Conservation (phyloP, 2,113 vertebrate genomes). For the Microtus montanus region DNA sequence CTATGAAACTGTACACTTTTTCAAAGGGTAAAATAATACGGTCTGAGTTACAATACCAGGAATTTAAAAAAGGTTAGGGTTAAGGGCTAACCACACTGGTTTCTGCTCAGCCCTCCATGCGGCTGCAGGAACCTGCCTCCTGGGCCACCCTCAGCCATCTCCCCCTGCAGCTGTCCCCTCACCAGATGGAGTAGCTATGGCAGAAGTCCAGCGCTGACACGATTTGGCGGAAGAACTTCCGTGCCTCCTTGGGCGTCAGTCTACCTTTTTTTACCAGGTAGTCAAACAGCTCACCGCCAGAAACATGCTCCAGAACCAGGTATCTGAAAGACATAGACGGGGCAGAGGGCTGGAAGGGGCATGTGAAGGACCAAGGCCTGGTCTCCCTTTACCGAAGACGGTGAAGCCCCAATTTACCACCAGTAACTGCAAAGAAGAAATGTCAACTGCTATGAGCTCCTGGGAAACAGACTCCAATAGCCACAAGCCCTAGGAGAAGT, state of each 20-base stretch:
- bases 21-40: not conserved
- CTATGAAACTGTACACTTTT: not conserved
- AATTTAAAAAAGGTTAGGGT: not conserved
- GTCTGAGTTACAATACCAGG: not conserved
- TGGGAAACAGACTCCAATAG: not conserved
- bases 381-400: not conserved
- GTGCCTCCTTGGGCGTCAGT: conserved; percentile 94
- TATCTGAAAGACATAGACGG: conserved; percentile 85
- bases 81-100: not conserved
- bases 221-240: conserved; percentile 97
- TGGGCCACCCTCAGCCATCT: not conserved
- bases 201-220: conserved; percentile 96
- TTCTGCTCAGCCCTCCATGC: not conserved
- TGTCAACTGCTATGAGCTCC: not conserved
- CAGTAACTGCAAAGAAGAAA: not conserved
- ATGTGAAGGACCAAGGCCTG: not conserved
- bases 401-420: not conserved
- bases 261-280: conserved; percentile 96
- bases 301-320: conserved; percentile 95
- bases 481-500: not conserved
- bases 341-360: conserved; percentile 61
- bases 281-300: conserved; percentile 95
- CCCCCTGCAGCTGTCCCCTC: conserved; percentile 47
- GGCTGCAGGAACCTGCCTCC: not conserved
- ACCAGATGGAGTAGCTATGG: conserved; percentile 97